Evolutionary conservation across 2,888 invertebrate species (phyloP), one percentile per base, ranked within the genome.

Genomic region (Eupelmus urozonus): DNA sequence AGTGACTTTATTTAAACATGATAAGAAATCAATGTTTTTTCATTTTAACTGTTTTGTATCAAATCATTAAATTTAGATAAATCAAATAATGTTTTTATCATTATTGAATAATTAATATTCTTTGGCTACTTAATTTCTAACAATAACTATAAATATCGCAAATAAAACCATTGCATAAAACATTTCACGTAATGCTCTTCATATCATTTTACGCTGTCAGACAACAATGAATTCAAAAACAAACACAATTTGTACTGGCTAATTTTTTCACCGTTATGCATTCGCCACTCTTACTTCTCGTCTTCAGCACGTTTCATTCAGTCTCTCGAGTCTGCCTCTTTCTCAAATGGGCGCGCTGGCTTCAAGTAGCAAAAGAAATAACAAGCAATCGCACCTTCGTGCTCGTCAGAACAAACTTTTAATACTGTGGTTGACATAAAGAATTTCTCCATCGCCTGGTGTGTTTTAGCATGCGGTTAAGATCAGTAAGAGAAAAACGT

Each of bases 161-260:
- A n/a, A n/a, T n/a, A n/a, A n/a, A n/a, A n/a, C n/a, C n/a, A n/a
- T n/a, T n/a, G n/a, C n/a, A n/a, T n/a, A n/a, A n/a, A n/a, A n/a
- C n/a, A n/a, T n/a, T n/a, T n/a, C n/a, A n/a, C n/a, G n/a, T n/a
- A n/a, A n/a, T n/a, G n/a, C n/a, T n/a, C n/a, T n/a, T n/a, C n/a
- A n/a, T n/a, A n/a, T n/a, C n/a, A n/a, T n/a, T n/a, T 51, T 20
- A 18, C 51, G 51, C 51, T n/a, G 20, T 16, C n/a, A n/a, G n/a
- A n/a, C n/a, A n/a, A n/a, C n/a, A n/a, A n/a, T n/a, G n/a, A 51
- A 57, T 57, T 57, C 27, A 25, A 29, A 59, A 59, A 59, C 34
- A 59, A 59, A n/a, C n/a, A 18, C 20, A n/a, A 59, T 34, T 34
- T 18, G 18, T 59, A 34, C 59, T 1, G 29, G 34, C 9, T 4